Evolutionary conservation across 2,113 vertebrate genomes (phyloP), one percentile per base, ranked within the genome.

Genomic region (Chunga burmeisteri): DNA sequence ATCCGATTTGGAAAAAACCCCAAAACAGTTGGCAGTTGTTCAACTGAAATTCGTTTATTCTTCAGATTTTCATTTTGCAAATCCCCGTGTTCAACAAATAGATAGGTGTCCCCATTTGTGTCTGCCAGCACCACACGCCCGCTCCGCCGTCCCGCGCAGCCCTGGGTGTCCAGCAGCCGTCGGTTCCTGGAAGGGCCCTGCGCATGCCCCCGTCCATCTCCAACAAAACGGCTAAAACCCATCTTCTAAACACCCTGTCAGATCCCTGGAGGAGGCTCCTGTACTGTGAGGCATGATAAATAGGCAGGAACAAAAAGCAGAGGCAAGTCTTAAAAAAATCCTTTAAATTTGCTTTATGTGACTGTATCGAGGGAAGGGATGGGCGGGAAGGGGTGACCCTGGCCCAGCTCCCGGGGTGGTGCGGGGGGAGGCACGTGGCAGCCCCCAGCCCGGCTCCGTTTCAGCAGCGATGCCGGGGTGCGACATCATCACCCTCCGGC

Each of bases 401-500:
- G 73, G 46, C 20, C 55, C 66, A 68, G 25, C 18, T 73, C 6
- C 27, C 7, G 5, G 63, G 61, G 25, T 19, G 65, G 11, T 71
- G 26, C 4, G 2, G 11, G 15, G n/a, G 40, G 26, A 49, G n/a
- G 16, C 32, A 27, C 8, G 13, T 29, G 22, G 38, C 38, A 73
- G 20, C 38, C n/a, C 58, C 61, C 1, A 3, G 12, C 21, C 36
- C 1, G 4, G 46, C 58, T 27, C 23, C 1, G 0, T 1, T 12
- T 0, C 70, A 46, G 53, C 67, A 14, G 34, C 2, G 2, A 61
- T 44, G 36, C 36, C 1, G 1, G 22, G 17, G 21, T 59, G 63
- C 0, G 1, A 29, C 0, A 1, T 32, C 26, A 6, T 53, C 68
- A 40, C 5, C 14, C 58, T 50, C 56, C 5, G 3, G 29, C 36